These are phyloP conservation scores for Lucifuga dentata DNA, from an alignment of 2,113 vertebrate species.

Conservation along the genomic window DNA sequence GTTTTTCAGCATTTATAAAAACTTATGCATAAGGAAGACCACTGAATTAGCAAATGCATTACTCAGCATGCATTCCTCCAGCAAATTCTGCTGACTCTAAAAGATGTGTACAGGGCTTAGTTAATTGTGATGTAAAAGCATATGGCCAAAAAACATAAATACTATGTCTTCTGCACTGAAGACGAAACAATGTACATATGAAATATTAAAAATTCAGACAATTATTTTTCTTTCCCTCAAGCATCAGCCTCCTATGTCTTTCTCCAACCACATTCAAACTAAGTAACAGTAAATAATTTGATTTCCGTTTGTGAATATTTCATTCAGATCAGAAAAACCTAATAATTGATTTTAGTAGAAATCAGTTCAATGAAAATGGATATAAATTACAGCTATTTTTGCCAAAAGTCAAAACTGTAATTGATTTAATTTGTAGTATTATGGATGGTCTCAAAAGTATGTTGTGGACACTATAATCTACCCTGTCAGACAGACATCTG, in stretches of 20 bases:
- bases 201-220: neutral
- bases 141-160: neutral
- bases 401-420: neutral
- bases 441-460: constrained; percentile 2
- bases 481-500: neutral
- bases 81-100: neutral
- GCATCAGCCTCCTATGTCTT: neutral
- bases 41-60: constrained; percentile 1
- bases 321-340: constrained; percentile 1
- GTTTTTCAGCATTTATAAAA: no score
- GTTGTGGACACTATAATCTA: neutral
- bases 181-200: constrained; percentile 19
- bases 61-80: neutral
- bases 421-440: constrained; percentile 7
- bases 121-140: neutral
- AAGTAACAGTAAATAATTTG: neutral
- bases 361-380: neutral
- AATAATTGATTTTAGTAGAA: constrained; percentile 16
- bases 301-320: neutral
- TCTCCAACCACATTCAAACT: neutral
- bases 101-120: neutral
- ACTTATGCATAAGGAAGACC: neutral
- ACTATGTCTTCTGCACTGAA: neutral
- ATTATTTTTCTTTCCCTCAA: constrained; percentile 1
- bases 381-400: neutral